Percentiles rank a stretch among this genome's conserved stretches.
These are phyloP conservation scores for Micromys minutus DNA, from an alignment of 2,113 vertebrate genomes.

Conservation along the genomic window DNA sequence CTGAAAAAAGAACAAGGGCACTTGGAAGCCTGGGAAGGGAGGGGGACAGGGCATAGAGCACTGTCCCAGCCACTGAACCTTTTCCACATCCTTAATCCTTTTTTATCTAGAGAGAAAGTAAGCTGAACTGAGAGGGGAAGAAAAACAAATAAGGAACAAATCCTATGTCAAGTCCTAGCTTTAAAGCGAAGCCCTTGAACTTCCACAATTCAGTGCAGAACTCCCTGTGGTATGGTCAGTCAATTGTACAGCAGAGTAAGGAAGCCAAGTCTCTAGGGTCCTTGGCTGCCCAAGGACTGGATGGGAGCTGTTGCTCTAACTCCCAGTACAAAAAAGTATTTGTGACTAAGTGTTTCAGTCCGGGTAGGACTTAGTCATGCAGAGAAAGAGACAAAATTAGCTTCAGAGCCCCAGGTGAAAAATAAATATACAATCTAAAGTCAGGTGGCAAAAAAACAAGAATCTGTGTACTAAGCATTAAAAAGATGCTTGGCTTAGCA, in stretches of 20 bases:
- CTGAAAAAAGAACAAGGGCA: neutral
- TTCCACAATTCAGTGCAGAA: neutral
- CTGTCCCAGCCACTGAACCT: neutral
- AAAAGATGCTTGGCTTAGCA: neutral
- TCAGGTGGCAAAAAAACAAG: neutral
- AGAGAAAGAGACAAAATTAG: neutral
- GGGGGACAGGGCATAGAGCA: neutral
- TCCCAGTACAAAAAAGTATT: neutral
- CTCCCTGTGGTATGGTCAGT: fast-evolving
- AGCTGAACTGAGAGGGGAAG: neutral
- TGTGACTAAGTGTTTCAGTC: neutral
- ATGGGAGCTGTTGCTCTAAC: too few species aligned
- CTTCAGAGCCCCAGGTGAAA: neutral
- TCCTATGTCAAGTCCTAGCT: neutral
- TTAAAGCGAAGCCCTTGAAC: neutral
- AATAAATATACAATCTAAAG: neutral
- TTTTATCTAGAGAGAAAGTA: neutral
- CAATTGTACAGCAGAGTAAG: neutral
- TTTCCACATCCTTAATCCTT: neutral
- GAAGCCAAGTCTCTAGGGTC: neutral
- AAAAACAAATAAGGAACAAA: neutral
- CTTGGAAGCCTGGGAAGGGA: too few species aligned
- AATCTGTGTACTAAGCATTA: neutral
- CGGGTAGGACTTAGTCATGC: neutral
- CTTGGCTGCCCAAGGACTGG: neutral